Percentiles rank a stretch among this genome's conserved stretches.
These are phyloP conservation scores for Nyctibius grandis DNA, from an alignment of 2,797 vertebrate species.

Conservation along the genomic window DNA sequence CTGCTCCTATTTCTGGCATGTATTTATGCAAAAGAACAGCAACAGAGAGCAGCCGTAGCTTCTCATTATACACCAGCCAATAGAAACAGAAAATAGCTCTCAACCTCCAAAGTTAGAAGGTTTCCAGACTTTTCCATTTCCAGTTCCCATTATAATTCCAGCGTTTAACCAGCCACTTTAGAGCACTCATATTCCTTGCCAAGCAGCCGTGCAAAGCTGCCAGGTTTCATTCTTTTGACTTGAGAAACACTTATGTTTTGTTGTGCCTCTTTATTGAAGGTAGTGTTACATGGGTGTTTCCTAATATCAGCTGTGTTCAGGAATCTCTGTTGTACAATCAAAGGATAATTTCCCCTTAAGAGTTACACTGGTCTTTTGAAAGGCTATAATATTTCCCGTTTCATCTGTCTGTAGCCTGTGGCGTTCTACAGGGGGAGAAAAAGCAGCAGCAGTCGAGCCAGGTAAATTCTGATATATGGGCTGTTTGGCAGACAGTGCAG, in stretches of 20 bases:
- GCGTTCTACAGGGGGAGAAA: slow-evolving; percentile 6
- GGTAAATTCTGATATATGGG: slow-evolving; percentile 8
- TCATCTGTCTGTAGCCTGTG: slow-evolving; percentile 52
- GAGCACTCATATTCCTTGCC: slow-evolving; percentile 10
- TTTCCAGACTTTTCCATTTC: slow-evolving; percentile 43
- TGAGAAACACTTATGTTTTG: not conserved
- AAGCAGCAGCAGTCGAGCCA: not conserved
- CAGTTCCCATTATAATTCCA: not conserved
- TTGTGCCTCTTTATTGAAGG: slow-evolving; percentile 15
- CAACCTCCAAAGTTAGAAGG: not conserved
- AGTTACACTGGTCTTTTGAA: slow-evolving; percentile 21
- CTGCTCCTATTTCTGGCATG: slow-evolving; percentile 38
- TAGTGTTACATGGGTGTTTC: slow-evolving; percentile 48
- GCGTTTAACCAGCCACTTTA: not conserved
- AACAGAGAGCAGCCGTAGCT: not conserved
- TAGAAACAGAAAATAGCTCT: slow-evolving; percentile 23
- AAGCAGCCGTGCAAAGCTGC: not conserved
- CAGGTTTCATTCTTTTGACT: slow-evolving; percentile 21
- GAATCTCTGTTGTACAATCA: slow-evolving; percentile 14
- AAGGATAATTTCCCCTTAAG: slow-evolving; percentile 24
- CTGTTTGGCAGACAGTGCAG: not conserved
- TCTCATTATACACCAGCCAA: not conserved
- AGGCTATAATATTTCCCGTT: slow-evolving; percentile 26
- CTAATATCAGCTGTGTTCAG: not conserved
- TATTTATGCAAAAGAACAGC: slow-evolving; percentile 9